Evolutionary conservation across 2,113 vertebrate species (phyloP), one percentile per base, ranked within the genome.

Genomic region (Myotis lucifugus): DNA sequence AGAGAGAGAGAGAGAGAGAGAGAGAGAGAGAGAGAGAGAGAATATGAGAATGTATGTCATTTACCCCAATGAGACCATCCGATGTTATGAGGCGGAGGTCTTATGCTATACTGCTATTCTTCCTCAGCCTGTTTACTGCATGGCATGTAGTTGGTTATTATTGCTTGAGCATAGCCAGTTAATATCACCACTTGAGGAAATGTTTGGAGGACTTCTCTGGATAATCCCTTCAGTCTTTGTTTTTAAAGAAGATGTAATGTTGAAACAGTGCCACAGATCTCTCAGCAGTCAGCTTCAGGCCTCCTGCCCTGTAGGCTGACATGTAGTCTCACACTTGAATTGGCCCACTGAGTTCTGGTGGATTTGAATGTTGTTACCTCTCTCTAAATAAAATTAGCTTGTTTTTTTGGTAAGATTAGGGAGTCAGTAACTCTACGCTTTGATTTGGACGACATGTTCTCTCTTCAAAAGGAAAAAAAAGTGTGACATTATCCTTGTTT

Each of bases 351-450:
- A 66, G 50, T 96, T 97, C 95, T 92, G 69, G 48, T 89, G 91
- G 90, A 88, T 96, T 98, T 98, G 90, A 96, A 82, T 11, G 56
- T n/a, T 74, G 23, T 23, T 69, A 85, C 11, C 25, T 48, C 59
- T 97, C 6, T 93, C 46, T 96, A 89, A 78, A 76, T 40, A 79
- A 95, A 95, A 79, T 8, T 90, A 17, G 13, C 61, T 93, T 2
- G 29, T 42, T 42, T 42, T n/a, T 86, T 94, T 81, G 72, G 86
- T 76, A 89, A 87, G 64, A 42, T 93, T 90, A 96, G 74, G 40
- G 93, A 95, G 5, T 56, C 97, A 83, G 74, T 32, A 0, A 29
- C 8, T 52, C n/a, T 97, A 50, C 10, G 29, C 0, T 93, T 91
- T 85, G 0, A 77, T 90, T 19, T 37, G 70, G 42, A 91, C 59